Evolutionary conservation across 2,888 invertebrate species (phyloP), one percentile per base, ranked within the genome.

Genomic region (Eugnorisma glareosa): DNA sequence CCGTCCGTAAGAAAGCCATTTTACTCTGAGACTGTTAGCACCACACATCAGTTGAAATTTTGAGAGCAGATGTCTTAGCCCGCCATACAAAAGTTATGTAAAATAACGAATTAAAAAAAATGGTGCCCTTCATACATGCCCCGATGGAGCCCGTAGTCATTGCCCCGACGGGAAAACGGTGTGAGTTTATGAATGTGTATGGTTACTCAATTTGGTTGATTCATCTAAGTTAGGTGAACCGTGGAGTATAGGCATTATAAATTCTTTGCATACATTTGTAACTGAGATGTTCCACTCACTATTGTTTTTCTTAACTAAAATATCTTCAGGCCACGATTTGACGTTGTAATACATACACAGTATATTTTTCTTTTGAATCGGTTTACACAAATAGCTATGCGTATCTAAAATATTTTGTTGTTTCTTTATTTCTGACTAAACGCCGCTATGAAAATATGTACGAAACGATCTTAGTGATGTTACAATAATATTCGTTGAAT

Each of bases 301-400:
- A 15, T 67, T 84, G 31, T 73, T 84, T 68, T 84, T 80, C 40
- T 64, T 63, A 35, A 35, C 64, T 40, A 68, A 85, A 85, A 82
- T 70, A 70, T 73, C 40, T 43, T 37, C 61, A n/a, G n/a, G 24
- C 71, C 64, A 72, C 28, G 54, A 67, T 48, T 69, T 63, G 57
- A 72, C 37, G 76, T 61, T 66, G 28, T 64, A 48, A 67, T 67
- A 80, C 40, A 80, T 28, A 67, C 54, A 67, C 35, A 63, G 67
- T 70, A 73, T 85, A 77, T 83, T 85, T 82, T 85, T 82, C 77
- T 73, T 67, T 48, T 45, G 59, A 79, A 70, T 70, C 66, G 72
- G 82, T 64, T 71, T 76, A 82, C 24, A 69, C 63, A 82, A 77
- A 85, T 70, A 79, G 59, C 61, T 54, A 63, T 67, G 69, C 76